Evolutionary conservation across 2,113 vertebrate genomes (phyloP).

Genomic region (Tangachromis dhanisi): DNA sequence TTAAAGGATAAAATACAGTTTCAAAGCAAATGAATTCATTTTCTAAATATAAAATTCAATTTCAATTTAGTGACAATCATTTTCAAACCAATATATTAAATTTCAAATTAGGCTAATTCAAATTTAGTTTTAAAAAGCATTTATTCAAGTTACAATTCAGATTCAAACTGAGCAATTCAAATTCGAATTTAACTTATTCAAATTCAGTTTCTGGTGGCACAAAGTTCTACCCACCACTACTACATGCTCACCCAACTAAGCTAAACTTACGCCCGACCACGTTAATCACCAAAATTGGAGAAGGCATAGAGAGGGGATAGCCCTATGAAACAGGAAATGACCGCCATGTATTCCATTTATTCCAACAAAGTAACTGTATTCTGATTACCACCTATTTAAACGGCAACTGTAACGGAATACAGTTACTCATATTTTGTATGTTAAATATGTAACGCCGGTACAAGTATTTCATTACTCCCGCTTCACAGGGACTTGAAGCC

Average conservation of each 20-base stretch:
- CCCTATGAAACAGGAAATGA: neutral
- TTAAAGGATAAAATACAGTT: neutral
- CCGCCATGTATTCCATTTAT: neutral
- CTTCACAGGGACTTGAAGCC: neutral
- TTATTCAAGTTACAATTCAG: neutral
- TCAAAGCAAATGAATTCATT: neutral
- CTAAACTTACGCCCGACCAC: neutral
- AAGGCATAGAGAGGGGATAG: neutral
- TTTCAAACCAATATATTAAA: neutral
- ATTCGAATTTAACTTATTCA: neutral
- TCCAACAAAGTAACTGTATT: neutral
- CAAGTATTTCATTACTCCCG: neutral
- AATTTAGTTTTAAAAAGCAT: neutral
- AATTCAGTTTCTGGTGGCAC: neutral
- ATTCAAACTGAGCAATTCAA: neutral
- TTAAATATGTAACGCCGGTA: neutral
- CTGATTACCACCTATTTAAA: neutral
- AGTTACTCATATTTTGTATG: neutral
- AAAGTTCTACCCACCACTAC: neutral
- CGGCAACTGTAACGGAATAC: neutral
- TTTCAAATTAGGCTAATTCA: neutral
- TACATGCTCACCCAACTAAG: neutral
- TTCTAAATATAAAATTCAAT: neutral
- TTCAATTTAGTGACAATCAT: neutral
- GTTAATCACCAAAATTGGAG: neutral